A percentile compares a stretch with the other conserved stretches of the same genome.
These are phyloP conservation scores for Porites rus DNA, from an alignment of 92 coral and sea anemone genomes.

Conservation along the genomic window DNA sequence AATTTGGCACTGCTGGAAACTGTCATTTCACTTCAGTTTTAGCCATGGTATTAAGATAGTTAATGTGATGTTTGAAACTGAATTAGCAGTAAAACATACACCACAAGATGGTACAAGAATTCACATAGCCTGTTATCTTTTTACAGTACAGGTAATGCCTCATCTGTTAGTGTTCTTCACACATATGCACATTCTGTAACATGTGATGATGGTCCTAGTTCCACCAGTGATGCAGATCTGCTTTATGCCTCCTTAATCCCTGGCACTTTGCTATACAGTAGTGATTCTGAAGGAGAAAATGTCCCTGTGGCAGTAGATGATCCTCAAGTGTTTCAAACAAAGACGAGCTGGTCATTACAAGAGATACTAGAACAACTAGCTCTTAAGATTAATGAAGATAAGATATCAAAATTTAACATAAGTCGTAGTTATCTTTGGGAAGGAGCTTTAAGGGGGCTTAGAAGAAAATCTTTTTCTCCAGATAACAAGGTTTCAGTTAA, in stretches of 20 bases:
- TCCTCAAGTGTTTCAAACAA: constrained; percentile 1
- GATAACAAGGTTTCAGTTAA: constrained; percentile 56
- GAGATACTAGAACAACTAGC: constrained; percentile 61
- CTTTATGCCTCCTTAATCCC: constrained; percentile 14
- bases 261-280: neutral
- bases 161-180: constrained; percentile 1
- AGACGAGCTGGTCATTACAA: constrained; percentile 32
- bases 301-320: constrained; percentile 6
- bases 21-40: constrained; percentile 1
- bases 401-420: constrained; percentile 57
- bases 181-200: constrained; percentile 9
- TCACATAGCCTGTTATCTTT: constrained; percentile 12
- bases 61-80: constrained; percentile 3
- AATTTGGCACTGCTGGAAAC: neutral
- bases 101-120: constrained; percentile 15
- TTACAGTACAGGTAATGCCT: constrained; percentile 4
- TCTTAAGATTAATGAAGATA: constrained; percentile 27
- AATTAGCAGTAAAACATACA: neutral
- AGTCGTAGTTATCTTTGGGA: constrained; percentile 70
- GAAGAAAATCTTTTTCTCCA: constrained; percentile 70
- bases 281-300: neutral
- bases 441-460: constrained; percentile 59
- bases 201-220: constrained; percentile 2
- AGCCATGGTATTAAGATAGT: neutral
- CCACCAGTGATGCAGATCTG: constrained; percentile 7